Evolutionary conservation across 30 jellyfish, hydroid and myxozoan species (phyloP), one percentile per base, ranked within the genome.

Genomic region (Hydractinia echinata): DNA sequence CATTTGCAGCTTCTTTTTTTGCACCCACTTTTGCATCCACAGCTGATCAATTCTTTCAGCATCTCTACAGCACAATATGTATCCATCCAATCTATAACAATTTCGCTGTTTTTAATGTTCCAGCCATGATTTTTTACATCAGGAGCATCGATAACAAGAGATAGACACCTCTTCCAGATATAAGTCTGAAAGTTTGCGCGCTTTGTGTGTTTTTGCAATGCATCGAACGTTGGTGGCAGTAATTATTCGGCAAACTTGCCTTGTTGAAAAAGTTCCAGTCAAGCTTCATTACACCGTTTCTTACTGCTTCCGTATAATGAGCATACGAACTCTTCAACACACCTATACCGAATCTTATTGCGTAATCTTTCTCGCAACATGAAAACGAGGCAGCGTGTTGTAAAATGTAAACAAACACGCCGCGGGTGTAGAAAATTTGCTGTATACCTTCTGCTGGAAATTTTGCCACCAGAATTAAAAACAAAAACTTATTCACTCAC

Each of bases 11-110:
- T 79, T 66, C 51, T 85, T 52, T 79, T 85, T 69, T 18, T 70
- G 86, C 95, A 85, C n/a, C 86, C 84, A 4, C 76, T 79, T 80
- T 85, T 85, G 88, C 88, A 76, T 16, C 77, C 73, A 51, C 73
- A 62, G 10, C 8, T 62, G 5, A 62, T n/a, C 4, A 62, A 5
- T 62, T 62, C 73, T 62, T 62, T 62, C 10, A 62, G 73, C 73
- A 62, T 5, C 16, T 62, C 73, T 62, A 62, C 73, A 71, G 48
- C 60, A 7, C 61, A 50, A 20, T 71, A 6, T 5, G 7, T 8
- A 50, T 71, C 81, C 81, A 71, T 79, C n/a, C 95, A 85, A 69
- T 85, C 91, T 44, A 85, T 81, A 15, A n/a, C 49, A 4, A 79
- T 61, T 71, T 81, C 60, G 11, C 88, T 88, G 8, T 5, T 10